Percentiles rank a stretch among this genome's conserved stretches.
These are phyloP conservation scores for Cisticola juncidis DNA, from an alignment of 2,113 vertebrate genomes.

Conservation along the genomic window DNA sequence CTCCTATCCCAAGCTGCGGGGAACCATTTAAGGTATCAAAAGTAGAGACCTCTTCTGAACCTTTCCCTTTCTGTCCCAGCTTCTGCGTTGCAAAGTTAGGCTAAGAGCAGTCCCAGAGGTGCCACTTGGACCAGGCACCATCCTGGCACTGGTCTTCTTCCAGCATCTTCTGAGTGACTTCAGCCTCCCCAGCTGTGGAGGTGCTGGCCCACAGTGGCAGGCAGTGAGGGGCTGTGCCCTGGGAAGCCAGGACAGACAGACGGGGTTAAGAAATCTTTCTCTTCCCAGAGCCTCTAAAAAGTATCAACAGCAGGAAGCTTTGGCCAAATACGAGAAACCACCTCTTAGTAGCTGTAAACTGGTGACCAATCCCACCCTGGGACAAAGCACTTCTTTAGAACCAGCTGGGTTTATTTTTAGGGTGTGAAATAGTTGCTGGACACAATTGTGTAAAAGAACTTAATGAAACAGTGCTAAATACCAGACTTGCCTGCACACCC, in stretches of 20 bases:
- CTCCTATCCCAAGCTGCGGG: neutral
- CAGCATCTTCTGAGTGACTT: neutral
- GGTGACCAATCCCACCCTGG: neutral
- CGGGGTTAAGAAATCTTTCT: neutral
- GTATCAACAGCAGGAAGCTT: neutral
- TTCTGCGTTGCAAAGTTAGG: neutral
- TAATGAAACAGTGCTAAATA: neutral
- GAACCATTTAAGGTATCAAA: neutral
- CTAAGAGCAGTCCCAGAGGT: neutral
- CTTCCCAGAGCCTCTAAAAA: neutral
- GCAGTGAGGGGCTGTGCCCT: neutral
- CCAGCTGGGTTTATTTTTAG: slow-evolving; percentile 1
- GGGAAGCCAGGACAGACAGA: neutral
- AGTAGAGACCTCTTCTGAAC: neutral
- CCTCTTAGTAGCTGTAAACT: neutral
- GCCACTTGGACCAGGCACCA: neutral
- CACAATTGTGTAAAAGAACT: neutral
- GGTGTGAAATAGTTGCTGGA: neutral
- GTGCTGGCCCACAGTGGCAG: neutral
- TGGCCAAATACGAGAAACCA: neutral
- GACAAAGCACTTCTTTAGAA: neutral
- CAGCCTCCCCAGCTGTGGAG: neutral
- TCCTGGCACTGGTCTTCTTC: fast-evolving
- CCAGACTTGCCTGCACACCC: neutral
- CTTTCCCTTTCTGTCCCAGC: neutral